Evolutionary conservation across 2,797 vertebrate species (phyloP), one percentile per base, ranked within the genome.

Genomic region (Semotilus atromaculatus): DNA sequence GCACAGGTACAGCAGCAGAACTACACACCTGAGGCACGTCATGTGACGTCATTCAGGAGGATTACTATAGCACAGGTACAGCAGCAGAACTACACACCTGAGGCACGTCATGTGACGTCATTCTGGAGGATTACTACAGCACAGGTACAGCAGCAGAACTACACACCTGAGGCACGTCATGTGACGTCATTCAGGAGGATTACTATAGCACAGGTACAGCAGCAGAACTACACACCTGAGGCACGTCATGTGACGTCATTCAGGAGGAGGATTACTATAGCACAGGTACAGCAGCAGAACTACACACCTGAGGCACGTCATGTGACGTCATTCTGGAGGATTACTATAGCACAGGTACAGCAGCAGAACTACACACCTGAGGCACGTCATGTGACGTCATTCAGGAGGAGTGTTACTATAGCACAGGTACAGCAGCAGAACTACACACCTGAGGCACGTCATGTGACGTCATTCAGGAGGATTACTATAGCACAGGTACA

Each of bases 121-220:
- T n/a, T n/a, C n/a, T n/a, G n/a, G n/a, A n/a, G n/a, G n/a, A n/a
- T 84, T 64, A 86, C 55, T 72, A 26, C 7, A 64, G 58, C 66
- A 80, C 72, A 84, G 83, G 71, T 83, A 40, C 38, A 36, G 36
- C 7, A 36, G 53, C 3, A 45, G n/a, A 38, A 0, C 13, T 29
- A n/a, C 34, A 53, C 55, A 36, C 36, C 40, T 48, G 58, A 23
- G 60, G 43, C 66, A 3, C 36, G 11, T 66, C 48, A 77, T 53
- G 62, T 68, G 82, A 67, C n/a, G n/a, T n/a, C n/a, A n/a, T n/a
- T n/a, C n/a, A 89, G 86, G 73, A 68, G 23, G 85, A 89, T 84
- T 66, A 86, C 55, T 72, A 26, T 11, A 64, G 58, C 66, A 80
- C 72, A 84, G 83, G 71, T 83, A 40, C 38, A n/a, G n/a, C n/a